These are phyloP conservation scores for Zaprionus africanus DNA, from an alignment of 1,140 invertebrate genomes.

Conservation along the genomic window DNA sequence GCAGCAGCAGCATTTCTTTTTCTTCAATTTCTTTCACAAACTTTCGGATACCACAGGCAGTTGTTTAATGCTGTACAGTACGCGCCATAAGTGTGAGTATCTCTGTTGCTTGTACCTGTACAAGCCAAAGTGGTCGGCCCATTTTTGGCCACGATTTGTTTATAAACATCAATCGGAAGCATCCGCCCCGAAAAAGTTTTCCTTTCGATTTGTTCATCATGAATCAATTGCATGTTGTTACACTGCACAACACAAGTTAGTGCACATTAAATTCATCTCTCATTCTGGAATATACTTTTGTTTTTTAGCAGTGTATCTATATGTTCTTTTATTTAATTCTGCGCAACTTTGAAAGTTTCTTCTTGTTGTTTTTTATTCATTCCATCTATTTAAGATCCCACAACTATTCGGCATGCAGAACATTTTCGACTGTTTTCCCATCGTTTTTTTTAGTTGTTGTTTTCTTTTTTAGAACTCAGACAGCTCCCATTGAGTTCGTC, in stretches of 20 bases:
- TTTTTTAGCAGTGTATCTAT: neutral
- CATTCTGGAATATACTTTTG: neutral
- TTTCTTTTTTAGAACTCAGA: slow-evolving; percentile 18
- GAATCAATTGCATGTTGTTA: slow-evolving; percentile 23
- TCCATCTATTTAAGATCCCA: neutral
- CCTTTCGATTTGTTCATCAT: slow-evolving; percentile 18
- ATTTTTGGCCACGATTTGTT: slow-evolving; percentile 28
- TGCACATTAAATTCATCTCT: neutral
- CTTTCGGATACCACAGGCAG: slow-evolving; percentile 53
- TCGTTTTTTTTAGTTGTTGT: slow-evolving; percentile 31
- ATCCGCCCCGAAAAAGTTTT: slow-evolving; percentile 25
- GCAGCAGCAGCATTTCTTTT: slow-evolving; percentile 42
- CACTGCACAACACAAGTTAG: neutral
- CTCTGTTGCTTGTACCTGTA: slow-evolving; percentile 24
- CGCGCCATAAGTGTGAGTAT: slow-evolving; percentile 72
- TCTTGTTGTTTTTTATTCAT: neutral
- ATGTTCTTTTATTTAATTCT: neutral
- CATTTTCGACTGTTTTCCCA: slow-evolving; percentile 44
- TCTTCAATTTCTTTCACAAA: slow-evolving; percentile 29
- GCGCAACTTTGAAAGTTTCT: neutral
- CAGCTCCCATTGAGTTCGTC: slow-evolving; percentile 39
- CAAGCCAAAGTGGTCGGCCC: slow-evolving; percentile 15
- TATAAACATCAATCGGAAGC: slow-evolving; percentile 29
- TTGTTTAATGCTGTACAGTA: slow-evolving; percentile 66
- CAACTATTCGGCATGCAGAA: slow-evolving; percentile 15